Conservation (phyloP, 2,888 invertebrate species). For the Pammene fasciana region DNA sequence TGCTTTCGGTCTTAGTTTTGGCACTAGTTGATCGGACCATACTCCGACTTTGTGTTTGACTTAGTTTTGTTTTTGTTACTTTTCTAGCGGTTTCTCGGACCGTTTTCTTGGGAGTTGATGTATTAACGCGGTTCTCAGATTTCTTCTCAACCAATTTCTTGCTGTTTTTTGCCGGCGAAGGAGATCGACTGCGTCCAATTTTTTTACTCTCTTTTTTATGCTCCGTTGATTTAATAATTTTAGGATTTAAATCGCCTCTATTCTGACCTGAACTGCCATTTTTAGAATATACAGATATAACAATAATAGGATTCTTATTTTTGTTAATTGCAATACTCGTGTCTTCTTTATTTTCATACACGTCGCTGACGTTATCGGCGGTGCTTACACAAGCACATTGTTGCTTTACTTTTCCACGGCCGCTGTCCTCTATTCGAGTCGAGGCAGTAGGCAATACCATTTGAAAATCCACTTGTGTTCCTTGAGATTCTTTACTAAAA, state of each 20-base stretch:
- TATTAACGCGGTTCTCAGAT: slow-evolving; percentile 3
- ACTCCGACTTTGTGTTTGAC: slow-evolving; percentile 15
- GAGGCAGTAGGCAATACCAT: slow-evolving; percentile 43
- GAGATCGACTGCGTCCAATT: slow-evolving; percentile 35
- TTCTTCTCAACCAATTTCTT: slow-evolving; percentile 13
- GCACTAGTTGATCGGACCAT: slow-evolving; percentile 11
- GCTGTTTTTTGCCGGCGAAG: slow-evolving; percentile 30
- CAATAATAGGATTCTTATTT: slow-evolving; percentile 63
- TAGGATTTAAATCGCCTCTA: slow-evolving; percentile 38
- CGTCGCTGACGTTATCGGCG: slow-evolving; percentile 39
- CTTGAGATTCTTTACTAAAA: slow-evolving; percentile 60
- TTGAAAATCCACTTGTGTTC: slow-evolving; percentile 65
- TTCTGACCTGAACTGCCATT: slow-evolving; percentile 49
- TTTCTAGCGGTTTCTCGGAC: slow-evolving; percentile 12
- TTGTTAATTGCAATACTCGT: slow-evolving; percentile 45
- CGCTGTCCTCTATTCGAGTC: slow-evolving; percentile 39
- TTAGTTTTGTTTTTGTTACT: slow-evolving; percentile 14
- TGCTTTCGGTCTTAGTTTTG: slow-evolving; percentile 19
- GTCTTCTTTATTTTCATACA: slow-evolving; percentile 41
- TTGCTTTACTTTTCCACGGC: slow-evolving; percentile 53
- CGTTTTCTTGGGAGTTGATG: slow-evolving; percentile 21
- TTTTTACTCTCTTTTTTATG: slow-evolving; percentile 35
- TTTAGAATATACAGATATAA: slow-evolving; percentile 74
- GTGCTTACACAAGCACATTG: slow-evolving; percentile 53
- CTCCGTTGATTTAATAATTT: slow-evolving; percentile 18